phyloP scores from a whole-genome alignment of 2,113 vertebrate species.

The Turnix velox region DNA sequence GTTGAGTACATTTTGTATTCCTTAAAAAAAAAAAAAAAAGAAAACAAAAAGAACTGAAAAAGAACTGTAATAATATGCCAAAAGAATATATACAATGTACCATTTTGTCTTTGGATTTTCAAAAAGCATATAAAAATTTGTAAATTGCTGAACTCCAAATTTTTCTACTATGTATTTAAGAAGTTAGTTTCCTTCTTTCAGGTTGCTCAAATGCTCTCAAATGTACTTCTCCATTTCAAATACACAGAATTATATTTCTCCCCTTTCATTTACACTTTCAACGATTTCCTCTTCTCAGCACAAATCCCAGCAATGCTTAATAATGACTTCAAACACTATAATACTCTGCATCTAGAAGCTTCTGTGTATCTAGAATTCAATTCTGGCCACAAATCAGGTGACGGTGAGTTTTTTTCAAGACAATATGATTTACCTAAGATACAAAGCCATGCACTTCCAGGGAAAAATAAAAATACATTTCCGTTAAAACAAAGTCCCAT shows the following conservation, averaged over 20 bases:
- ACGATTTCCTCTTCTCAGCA: conserved; percentile 21
- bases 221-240: background rate
- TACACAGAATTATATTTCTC: background rate
- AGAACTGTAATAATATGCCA: background rate
- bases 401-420: background rate
- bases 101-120: background rate
- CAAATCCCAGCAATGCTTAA: background rate
- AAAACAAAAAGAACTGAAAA: background rate
- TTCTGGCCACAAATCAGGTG: background rate
- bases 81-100: background rate
- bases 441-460: background rate
- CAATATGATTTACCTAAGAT: background rate
- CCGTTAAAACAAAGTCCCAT: conserved; percentile 38
- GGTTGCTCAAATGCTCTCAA: background rate
- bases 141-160: background rate
- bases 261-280: conserved; percentile 1
- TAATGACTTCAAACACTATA: background rate
- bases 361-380: background rate
- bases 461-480: conserved; percentile 57
- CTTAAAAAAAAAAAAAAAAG: conserved; percentile 71
- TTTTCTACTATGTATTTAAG: conserved; percentile 2
- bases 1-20: conserved; percentile 96
- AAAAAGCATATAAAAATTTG: background rate
- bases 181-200: background rate
- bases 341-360: background rate